Percentiles rank a stretch among this genome's conserved stretches.
Evolutionary conservation across 2,888 invertebrate species (phyloP).

Genomic region (Caenorhabditis wallacei): DNA sequence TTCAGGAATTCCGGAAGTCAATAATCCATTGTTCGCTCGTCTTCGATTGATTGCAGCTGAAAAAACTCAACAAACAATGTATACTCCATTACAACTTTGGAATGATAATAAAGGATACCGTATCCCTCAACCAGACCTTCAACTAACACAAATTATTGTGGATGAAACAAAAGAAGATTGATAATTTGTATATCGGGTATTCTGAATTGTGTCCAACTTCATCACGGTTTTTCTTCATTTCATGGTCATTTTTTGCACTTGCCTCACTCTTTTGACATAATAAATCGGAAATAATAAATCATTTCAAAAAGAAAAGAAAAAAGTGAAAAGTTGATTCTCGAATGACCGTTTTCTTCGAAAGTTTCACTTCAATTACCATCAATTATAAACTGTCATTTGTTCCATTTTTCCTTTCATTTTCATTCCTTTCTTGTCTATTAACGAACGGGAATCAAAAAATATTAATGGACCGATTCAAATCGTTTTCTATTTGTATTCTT

Average conservation of each 20-base stretch:
- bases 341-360: conserved; percentile 26
- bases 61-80: conserved; percentile 73
- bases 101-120: conserved; percentile 70
- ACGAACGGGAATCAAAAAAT: conserved; percentile 31
- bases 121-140: conserved; percentile 58
- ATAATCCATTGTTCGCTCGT: conserved; percentile 75
- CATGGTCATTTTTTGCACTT: conserved; percentile 25
- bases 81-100: conserved; percentile 76
- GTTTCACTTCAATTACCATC: conserved; percentile 41
- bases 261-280: conserved; percentile 40
- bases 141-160: conserved; percentile 49
- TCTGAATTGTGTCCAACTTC: conserved; percentile 19
- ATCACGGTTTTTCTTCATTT: conserved; percentile 36
- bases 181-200: conserved; percentile 15
- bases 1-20: conserved; percentile 70
- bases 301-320: conserved; percentile 28
- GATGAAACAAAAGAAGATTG: conserved; percentile 59
- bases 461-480: conserved; percentile 49
- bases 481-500: conserved; percentile 27
- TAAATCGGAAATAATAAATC: conserved; percentile 49
- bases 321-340: conserved; percentile 12
- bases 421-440: conserved; percentile 20
- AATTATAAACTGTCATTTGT: conserved; percentile 35
- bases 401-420: conserved; percentile 13
- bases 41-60: conserved; percentile 73